Evolutionary conservation across 2,113 vertebrate species (phyloP), one percentile per base, ranked within the genome.

Genomic region (Ciconia maguari): DNA sequence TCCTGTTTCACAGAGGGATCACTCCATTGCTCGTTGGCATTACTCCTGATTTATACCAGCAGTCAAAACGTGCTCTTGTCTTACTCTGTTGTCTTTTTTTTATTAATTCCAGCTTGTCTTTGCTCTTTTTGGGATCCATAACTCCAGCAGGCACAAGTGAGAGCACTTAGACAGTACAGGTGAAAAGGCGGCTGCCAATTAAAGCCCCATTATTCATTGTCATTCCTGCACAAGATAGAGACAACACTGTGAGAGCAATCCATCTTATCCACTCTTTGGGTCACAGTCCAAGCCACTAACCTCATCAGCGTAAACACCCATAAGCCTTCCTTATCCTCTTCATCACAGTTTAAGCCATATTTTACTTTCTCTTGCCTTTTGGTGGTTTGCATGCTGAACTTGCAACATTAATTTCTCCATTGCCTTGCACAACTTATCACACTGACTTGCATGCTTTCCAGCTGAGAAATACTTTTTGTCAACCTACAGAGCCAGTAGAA

Each of bases 301-400:
- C 91, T 95, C 92, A 86, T 96, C 97, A 97, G 42, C 1, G 30
- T 65, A 89, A 97, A 91, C 89, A 93, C 72, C 91, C 61, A 49
- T 95, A 93, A 98, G 94, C 93, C 65, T 88, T 96, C 94, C 96
- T 96, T 94, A 97, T 94, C 95, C 60, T 87, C 93, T 90, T 65
- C 80, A 77, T 60, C 82, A 49, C 66, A 18, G 30, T 91, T 94
- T 61, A 90, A 83, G 83, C 88, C 64, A 62, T 83, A 89, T 96
- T 97, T 97, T 77, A 78, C 60, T 77, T 91, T 92, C 82, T 48
- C 81, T 92, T 75, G 60, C 65, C 74, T 96, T 90, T 88, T 51
- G 29, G 72, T 51, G 74, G 22, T 68, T 71, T 90, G 51, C 55
- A 14, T 16, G 75, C 72, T 72, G 92, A 92, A 80, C 42, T 41